Base-by-base conservation (phyloP, 2,888 invertebrate genomes). In the Drosophila anomalata region DNA sequence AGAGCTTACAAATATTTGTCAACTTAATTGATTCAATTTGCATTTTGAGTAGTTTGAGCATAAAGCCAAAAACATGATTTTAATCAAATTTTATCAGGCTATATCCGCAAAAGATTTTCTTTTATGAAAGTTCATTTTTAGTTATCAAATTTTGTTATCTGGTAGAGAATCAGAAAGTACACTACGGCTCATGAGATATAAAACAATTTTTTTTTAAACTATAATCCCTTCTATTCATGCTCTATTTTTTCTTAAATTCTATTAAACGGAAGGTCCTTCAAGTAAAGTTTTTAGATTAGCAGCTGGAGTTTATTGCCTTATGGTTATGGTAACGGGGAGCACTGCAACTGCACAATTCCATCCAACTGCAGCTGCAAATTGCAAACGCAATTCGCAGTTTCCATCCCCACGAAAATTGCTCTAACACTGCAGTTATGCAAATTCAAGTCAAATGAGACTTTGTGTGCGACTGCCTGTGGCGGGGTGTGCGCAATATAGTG, bases 391-490 rank as follows among this genome's bases (percentile, higher is more conserved):
- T 67, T 78, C 67, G 41, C 67, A 61, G 53, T 60, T 84, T 57
- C 53, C 44, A 76, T 67, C 42, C 46, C 47, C 46, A 41, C 48
- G 52, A 61, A 73, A 52, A 69, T 61, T 62, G 31, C 46, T 36
- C 63, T 14, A 56, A 55, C 73, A 47, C 60, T 73, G 76, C 65
- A 69, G 62, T 65, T 85, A 81, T 82, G 74, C 71, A 79, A 85
- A 85, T 81, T 48, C 51, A 57, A 60, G 41, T 31, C 41, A 60
- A 67, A 83, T 68, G 39, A 39, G 56, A 24, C 59, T 67, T 39
- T 46, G 42, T 51, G 50, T 46, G 50, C 26, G 20, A 33, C 4
- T 44, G 14, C 33, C 3, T 51, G 33, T 36, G 12, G 14, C n/a
- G 41, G 31, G 20, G 42, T 46, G 26, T 36, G 14, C 3, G 29